Evolutionary conservation across 2,113 vertebrate genomes (phyloP).

Genomic region (Sinocyclocheilus anshuiensis): DNA sequence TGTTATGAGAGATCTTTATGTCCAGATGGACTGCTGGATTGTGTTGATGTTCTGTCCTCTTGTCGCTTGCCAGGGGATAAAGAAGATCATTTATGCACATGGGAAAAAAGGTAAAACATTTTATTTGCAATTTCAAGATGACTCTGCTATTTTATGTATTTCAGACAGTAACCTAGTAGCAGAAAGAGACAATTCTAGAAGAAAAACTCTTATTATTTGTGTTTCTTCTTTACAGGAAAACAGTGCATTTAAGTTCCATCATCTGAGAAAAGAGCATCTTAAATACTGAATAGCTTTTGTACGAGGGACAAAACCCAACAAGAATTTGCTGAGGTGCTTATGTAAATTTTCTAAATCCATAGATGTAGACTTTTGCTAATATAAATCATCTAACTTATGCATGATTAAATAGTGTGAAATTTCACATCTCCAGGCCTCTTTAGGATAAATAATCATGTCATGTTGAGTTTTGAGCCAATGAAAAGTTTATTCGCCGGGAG

Average conservation of each 20-base stretch:
- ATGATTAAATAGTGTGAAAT: neutral
- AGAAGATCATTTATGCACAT: neutral
- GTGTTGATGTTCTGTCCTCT: neutral
- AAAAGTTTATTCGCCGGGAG: neutral
- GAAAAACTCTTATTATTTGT: neutral
- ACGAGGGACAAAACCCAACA: neutral
- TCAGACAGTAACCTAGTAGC: neutral
- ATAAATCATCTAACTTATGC: neutral
- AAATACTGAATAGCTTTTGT: neutral
- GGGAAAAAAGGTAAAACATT: neutral
- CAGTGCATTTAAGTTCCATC: neutral
- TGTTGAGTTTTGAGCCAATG: constrained; percentile 54
- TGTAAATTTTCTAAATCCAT: neutral
- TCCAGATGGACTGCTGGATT: neutral
- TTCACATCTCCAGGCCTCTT: neutral
- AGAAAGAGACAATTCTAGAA: neutral
- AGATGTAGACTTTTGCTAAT: too few species aligned
- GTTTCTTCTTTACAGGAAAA: neutral
- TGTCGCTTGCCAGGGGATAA: neutral
- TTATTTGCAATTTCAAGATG: neutral
- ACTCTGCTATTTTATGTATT: neutral
- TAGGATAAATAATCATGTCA: neutral
- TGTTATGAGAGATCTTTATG: neutral
- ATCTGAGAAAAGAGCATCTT: neutral
- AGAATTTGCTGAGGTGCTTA: neutral